A percentile compares a stretch with the other conserved stretches of the same genome.
Evolutionary conservation across 2,113 vertebrate species (phyloP).

Genomic region (Macquaria ambigua): DNA sequence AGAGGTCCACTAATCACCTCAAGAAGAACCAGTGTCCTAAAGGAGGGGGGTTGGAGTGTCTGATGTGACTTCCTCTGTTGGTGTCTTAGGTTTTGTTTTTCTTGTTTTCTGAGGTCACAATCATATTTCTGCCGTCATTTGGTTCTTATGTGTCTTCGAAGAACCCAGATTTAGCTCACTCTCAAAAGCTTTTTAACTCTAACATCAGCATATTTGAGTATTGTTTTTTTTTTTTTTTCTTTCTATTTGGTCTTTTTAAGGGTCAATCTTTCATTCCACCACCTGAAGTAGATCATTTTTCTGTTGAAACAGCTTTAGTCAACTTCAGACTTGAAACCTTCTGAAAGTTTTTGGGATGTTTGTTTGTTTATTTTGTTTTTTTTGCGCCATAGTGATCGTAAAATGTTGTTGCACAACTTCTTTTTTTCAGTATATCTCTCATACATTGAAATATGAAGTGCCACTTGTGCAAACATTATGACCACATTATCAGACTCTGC

Average conservation of each 20-base stretch:
- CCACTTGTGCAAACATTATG: background rate
- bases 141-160: background rate
- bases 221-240: too few species aligned
- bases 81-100: slow-evolving; percentile 14
- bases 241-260: background rate
- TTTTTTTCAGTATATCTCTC: background rate
- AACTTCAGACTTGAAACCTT: too few species aligned
- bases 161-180: background rate
- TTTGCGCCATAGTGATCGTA: background rate
- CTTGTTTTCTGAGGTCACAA: slow-evolving; percentile 33
- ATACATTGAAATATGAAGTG: background rate
- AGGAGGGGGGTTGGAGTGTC: background rate
- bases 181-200: background rate
- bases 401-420: too few species aligned
- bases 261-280: background rate
- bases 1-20: background rate
- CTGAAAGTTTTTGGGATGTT: background rate
- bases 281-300: background rate
- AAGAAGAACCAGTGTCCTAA: background rate
- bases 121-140: background rate
- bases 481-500: background rate
- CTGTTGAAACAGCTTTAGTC: background rate
- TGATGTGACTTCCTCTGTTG: background rate
- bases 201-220: background rate
- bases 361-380: background rate